Base-by-base conservation (phyloP, 2,113 vertebrate genomes). In the Pycnonotus jocosus region DNA sequence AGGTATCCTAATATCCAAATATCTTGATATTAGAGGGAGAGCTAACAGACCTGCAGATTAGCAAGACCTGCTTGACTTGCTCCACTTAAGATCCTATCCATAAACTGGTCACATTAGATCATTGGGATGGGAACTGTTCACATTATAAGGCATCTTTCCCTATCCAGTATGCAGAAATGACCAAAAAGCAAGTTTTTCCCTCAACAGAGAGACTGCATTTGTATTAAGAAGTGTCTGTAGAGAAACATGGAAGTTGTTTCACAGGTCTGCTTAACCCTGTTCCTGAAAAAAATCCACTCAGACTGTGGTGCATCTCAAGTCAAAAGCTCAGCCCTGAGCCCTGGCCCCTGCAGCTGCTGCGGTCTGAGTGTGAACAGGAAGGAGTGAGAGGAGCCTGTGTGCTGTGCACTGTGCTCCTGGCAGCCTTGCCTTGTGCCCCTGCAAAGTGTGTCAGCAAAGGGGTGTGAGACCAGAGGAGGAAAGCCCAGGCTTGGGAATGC, bases 251-350 rank as follows among this genome's bases (percentile, higher is more conserved):
- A 79, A 21, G 38, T 24, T 65, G 45, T 28, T 84, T 72, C 61
- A 47, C 27, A 79, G 28, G 24, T 76, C 27, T 61, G 42, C 31
- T 57, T 50, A 82, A 76, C 6, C 9, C 28, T 64, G 1, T 57
- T 68, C 16, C 66, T 85, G 40, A 60, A 64, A 82, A 69, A 50
- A 48, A 30, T 28, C 24, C 8, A 11, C 54, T 65, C 42, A 35
- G 38, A 33, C 9, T 23, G 6, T 0, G 2, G 21, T 0, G 0
- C 10, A 10, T 14, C 25, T 0, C 0, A 53, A 62, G 24, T 12
- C 14, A 45, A 53, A 68, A 68, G n/a, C 17, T 35, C 68, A 64
- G 48, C 44, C 14, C 16, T 16, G 35, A 20, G 38, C 9, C 9
- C 17, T 0, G 0, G 4, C 5, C 11, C 11, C 12, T 6, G 25